A percentile compares a stretch with the other conserved stretches of the same genome.
Evolutionary conservation across 2,888 invertebrate species (phyloP).

Genomic region (Stegana nigrithorax): DNA sequence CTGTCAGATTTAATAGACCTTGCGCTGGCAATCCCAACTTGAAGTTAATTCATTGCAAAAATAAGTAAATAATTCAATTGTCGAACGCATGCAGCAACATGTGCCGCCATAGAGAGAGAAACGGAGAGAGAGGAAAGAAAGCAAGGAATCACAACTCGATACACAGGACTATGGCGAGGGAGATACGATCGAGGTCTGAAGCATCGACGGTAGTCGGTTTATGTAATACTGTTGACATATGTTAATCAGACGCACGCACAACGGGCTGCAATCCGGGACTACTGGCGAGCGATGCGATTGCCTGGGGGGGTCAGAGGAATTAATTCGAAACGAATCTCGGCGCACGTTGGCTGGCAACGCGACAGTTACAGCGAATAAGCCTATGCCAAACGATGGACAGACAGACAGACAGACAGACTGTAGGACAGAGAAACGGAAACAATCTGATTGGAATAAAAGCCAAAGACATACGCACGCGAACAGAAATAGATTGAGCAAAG

Average conservation of each 20-base stretch:
- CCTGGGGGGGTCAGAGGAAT: constrained; percentile 63
- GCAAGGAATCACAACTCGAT: background rate
- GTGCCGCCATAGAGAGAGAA: constrained; percentile 24
- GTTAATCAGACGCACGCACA: constrained; percentile 68
- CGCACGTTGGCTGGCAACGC: constrained; percentile 39
- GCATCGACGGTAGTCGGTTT: constrained; percentile 35
- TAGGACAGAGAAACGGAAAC: constrained; percentile 52
- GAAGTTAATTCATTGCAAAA: constrained; percentile 59
- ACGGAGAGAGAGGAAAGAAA: background rate
- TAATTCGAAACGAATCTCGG: constrained; percentile 65
- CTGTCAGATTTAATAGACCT: constrained; percentile 5
- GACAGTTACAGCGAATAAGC: constrained; percentile 56
- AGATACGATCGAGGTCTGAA: constrained; percentile 19
- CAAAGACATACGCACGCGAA: constrained; percentile 29
- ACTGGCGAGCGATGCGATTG: constrained; percentile 31
- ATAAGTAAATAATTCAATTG: constrained; percentile 63
- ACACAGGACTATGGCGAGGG: background rate
- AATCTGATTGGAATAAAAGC: constrained; percentile 66
- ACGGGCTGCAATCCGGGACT: constrained; percentile 1
- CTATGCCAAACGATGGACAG: constrained; percentile 31
- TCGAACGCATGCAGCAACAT: constrained; percentile 28
- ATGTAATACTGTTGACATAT: constrained; percentile 67
- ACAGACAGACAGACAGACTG: constrained; percentile 26
- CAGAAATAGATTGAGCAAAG: constrained; percentile 20
- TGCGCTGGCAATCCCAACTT: too few relatives aligned